phyloP scores from a whole-genome alignment of 2,113 vertebrate species.

The Sigmodon hispidus region DNA sequence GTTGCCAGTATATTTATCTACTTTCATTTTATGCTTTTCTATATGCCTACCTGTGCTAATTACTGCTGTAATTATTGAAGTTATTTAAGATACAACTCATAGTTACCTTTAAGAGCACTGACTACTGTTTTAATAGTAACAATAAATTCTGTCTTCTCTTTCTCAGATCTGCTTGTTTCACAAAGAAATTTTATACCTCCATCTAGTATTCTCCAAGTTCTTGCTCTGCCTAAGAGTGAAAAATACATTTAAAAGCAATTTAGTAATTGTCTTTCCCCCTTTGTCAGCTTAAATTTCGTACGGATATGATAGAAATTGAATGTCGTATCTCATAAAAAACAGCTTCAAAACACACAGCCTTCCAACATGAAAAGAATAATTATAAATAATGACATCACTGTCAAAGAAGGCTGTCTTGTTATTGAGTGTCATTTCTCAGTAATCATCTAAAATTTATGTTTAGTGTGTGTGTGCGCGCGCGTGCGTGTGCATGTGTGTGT shows the following conservation, averaged over 20 bases:
- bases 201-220: slow-evolving; percentile 46
- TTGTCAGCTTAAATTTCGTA: slow-evolving; percentile 73
- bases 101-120: slow-evolving; percentile 62
- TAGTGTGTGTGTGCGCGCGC: not conserved
- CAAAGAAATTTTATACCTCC: slow-evolving; percentile 38
- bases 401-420: slow-evolving; percentile 45
- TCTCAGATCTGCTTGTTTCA: slow-evolving; percentile 32
- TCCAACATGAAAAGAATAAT: slow-evolving; percentile 56
- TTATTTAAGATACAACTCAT: slow-evolving; percentile 73
- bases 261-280: slow-evolving; percentile 67
- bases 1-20: slow-evolving; percentile 76
- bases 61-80: slow-evolving; percentile 72
- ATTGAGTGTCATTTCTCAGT: slow-evolving; percentile 21
- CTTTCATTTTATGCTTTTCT: slow-evolving; percentile 58
- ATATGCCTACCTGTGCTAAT: slow-evolving; percentile 76
- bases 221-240: slow-evolving; percentile 51
- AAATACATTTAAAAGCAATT: slow-evolving; percentile 65
- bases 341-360: slow-evolving; percentile 37
- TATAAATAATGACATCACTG: slow-evolving; percentile 38
- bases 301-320: slow-evolving; percentile 61
- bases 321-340: slow-evolving; percentile 37
- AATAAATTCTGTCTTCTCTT: slow-evolving; percentile 55
- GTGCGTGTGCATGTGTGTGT: no score
- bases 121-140: slow-evolving; percentile 70
- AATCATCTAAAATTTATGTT: not conserved